A percentile compares a stretch with the other conserved stretches of the same genome.
Conservation (phyloP, 2,797 vertebrate genomes). For the Tiaroga cobitis region DNA sequence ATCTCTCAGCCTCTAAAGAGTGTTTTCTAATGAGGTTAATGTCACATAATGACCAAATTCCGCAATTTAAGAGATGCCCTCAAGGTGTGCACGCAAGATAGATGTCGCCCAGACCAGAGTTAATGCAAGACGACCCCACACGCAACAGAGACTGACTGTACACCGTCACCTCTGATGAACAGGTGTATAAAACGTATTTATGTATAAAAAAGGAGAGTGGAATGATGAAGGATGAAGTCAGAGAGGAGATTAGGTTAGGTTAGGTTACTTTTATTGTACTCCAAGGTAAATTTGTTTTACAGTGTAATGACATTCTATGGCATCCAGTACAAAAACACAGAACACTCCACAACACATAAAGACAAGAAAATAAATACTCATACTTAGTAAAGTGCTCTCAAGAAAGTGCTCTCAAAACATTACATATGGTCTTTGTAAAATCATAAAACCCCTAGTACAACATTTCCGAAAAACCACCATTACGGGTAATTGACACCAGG, state of each 20-base stretch:
- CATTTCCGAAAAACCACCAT: no score
- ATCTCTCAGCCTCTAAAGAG: conserved; percentile 86
- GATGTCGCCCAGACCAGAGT: conserved; percentile 75
- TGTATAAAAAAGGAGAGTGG: conserved; percentile 48
- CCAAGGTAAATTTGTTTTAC: no score
- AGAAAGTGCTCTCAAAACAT: no score
- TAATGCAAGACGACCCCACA: conserved; percentile 67
- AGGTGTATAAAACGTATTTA: conserved; percentile 20
- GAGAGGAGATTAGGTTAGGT: not conserved
- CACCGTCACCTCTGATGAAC: conserved; percentile 18
- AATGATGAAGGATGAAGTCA: conserved; percentile 47
- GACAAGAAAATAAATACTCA: no score
- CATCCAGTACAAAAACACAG: no score
- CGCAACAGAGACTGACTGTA: conserved; percentile 56
- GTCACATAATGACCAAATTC: conserved; percentile 87
- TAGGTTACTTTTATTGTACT: no score
- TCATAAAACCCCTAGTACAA: no score
- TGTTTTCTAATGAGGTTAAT: conserved; percentile 91
- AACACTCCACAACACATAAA: no score
- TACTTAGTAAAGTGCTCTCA: no score
- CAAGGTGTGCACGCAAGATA: conserved; percentile 83
- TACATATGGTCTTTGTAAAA: no score
- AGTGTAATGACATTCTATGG: no score
- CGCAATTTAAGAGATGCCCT: conserved; percentile 84
- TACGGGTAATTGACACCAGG: not conserved